Evolutionary conservation across 2,797 vertebrate genomes (phyloP).

Genomic region (Xiphorhynchus erythropygius): DNA sequence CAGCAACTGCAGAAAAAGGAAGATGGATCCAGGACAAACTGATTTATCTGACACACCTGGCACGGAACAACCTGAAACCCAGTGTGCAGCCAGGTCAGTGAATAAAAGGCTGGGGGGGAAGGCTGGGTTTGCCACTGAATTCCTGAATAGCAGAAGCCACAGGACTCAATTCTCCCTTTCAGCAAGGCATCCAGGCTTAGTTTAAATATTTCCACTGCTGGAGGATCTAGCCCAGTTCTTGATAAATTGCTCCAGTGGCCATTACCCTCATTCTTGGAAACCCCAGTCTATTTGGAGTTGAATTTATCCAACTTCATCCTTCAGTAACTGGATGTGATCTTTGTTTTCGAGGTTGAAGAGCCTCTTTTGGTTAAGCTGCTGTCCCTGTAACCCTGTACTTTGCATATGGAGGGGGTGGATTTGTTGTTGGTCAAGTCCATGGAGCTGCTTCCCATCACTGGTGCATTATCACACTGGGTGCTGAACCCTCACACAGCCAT

Average conservation of each 20-base stretch:
- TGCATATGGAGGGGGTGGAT: accelerated
- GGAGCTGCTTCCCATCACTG: neutral
- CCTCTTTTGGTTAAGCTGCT: neutral
- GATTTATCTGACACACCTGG: neutral
- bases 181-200: neutral
- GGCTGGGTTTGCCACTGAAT: neutral
- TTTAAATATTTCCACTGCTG: neutral
- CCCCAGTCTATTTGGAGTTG: neutral
- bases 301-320: neutral
- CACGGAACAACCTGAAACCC: neutral
- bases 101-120: neutral
- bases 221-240: neutral
- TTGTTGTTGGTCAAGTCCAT: accelerated
- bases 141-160: neutral
- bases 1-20: neutral
- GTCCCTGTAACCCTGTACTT: accelerated
- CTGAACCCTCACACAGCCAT: neutral
- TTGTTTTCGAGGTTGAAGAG: neutral
- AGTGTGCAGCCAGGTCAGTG: neutral
- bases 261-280: neutral
- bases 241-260: neutral
- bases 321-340: neutral
- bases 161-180: neutral
- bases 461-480: accelerated
- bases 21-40: neutral